Evolutionary conservation across 2,113 vertebrate species (phyloP).

Genomic region (Crotalus horridus): DNA sequence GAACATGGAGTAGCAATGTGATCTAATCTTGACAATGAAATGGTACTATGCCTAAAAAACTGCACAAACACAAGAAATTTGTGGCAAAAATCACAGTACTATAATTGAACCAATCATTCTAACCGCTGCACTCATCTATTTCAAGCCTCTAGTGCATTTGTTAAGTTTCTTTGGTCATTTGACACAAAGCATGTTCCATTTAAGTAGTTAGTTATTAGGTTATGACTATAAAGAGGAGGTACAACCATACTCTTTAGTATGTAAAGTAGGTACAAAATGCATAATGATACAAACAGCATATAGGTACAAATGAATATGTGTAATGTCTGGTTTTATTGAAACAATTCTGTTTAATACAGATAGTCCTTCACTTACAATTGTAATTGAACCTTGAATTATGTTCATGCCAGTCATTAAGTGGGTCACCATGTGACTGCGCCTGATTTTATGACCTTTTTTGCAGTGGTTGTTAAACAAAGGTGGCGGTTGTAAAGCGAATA

Average conservation of each 20-base stretch:
- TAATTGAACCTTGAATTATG: background rate
- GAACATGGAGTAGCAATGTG: background rate
- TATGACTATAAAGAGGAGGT: background rate
- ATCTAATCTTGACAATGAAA: background rate
- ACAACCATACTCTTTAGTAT: background rate
- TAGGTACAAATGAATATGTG: background rate
- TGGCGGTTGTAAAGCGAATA: background rate
- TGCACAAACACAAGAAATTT: background rate
- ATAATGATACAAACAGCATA: background rate
- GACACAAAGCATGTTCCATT: background rate
- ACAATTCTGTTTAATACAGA: background rate
- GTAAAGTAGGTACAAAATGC: background rate
- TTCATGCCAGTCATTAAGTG: background rate
- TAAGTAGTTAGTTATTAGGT: background rate
- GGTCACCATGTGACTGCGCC: background rate
- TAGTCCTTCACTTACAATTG: background rate
- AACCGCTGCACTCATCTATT: background rate
- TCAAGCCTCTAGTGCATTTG: background rate
- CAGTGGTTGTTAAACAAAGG: background rate
- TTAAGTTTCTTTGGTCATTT: background rate
- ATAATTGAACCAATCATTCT: background rate
- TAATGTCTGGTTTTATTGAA: background rate
- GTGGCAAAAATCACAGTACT: background rate
- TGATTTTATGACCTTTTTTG: background rate
- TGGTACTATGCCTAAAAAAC: background rate